These are phyloP conservation scores for Calameuta pallipes DNA, from an alignment of 2,888 invertebrate genomes.

Conservation along the genomic window DNA sequence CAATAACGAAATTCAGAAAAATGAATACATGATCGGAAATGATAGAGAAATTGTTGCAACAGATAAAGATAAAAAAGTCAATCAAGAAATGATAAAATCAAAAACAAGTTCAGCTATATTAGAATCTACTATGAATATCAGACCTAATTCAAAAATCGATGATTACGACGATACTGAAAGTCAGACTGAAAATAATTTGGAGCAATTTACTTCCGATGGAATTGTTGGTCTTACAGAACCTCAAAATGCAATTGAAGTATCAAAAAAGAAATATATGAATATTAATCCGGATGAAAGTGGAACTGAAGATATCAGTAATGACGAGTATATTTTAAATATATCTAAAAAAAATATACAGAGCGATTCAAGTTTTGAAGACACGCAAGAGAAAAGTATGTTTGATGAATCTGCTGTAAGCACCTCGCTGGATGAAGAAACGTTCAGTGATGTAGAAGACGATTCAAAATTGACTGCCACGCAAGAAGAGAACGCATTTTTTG, in stretches of 20 bases:
- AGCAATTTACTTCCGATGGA: neutral
- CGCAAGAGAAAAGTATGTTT: neutral
- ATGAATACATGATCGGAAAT: neutral
- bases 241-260: neutral
- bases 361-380: neutral
- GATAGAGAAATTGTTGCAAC: neutral
- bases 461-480: neutral
- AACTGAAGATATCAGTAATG: neutral
- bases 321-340: neutral
- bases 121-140: neutral
- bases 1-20: neutral
- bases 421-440: neutral
- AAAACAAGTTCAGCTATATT: neutral
- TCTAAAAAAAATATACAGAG: neutral
- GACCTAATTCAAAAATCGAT: neutral
- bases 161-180: neutral
- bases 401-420: neutral
- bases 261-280: neutral
- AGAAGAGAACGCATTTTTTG: neutral
- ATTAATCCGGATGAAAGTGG: neutral
- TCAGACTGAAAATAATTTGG: neutral
- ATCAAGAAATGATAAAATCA: conserved; percentile 3
- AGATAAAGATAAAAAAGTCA: neutral
- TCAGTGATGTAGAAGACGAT: neutral
- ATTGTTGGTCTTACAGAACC: neutral